Evolutionary conservation across 2,797 vertebrate genomes (phyloP).

Genomic region (Sebastes diploproa): DNA sequence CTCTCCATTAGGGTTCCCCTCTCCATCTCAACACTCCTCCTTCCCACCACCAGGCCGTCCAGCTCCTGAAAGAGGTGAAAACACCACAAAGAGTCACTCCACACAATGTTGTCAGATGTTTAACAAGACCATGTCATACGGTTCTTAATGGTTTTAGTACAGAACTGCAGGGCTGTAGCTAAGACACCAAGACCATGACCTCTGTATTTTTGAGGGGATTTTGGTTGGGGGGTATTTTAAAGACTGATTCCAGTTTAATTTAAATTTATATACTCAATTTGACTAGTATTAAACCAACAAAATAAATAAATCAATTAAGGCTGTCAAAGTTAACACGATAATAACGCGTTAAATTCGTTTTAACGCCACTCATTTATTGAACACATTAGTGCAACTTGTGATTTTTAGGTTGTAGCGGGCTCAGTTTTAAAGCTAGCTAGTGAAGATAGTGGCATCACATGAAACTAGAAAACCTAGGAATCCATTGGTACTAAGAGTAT

Average conservation of each 20-base stretch:
- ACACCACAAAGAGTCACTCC: background rate
- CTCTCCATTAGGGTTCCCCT: conserved; percentile 79
- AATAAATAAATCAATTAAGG: background rate
- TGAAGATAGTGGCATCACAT: no score
- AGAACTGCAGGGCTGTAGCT: background rate
- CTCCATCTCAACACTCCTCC: conserved; percentile 81
- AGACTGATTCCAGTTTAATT: background rate
- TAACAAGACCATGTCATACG: background rate
- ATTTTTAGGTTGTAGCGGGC: no score
- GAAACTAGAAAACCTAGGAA: no score
- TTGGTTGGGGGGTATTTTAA: background rate
- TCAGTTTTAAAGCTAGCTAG: no score
- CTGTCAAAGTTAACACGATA: no score
- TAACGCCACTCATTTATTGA: no score
- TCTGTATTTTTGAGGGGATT: background rate
- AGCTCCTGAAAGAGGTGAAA: conserved; percentile 81
- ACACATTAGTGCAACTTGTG: background rate
- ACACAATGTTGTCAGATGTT: background rate
- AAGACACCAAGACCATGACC: background rate
- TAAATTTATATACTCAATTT: background rate
- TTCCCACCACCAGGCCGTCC: conserved; percentile 71
- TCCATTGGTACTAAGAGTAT: no score
- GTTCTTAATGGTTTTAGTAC: background rate
- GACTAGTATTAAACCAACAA: background rate
- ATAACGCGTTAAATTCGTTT: rapidly evolving